Evolutionary conservation across 2,888 invertebrate species (phyloP), one percentile per base, ranked within the genome.

Genomic region (Scaptomyza flava): DNA sequence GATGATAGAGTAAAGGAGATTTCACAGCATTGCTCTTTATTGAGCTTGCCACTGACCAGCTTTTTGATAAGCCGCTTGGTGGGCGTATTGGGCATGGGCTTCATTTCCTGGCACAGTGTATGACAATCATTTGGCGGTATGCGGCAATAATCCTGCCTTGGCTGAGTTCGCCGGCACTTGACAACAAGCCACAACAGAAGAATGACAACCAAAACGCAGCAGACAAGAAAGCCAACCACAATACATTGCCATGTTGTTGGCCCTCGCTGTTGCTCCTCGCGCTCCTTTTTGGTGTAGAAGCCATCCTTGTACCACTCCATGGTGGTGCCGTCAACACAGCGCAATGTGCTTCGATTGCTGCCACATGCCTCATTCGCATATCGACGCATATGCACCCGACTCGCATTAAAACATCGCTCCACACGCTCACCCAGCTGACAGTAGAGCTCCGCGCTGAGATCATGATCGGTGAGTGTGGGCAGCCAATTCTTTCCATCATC

Each of bases 281-380:
- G 34, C n/a, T 58, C 74, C 57, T 91, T 81, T 20, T 87, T 81
- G 3, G 90, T 85, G 11, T 87, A 83, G 65, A 90, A 92, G 9
- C 82, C 74, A 0, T 88, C 90, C 12, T 89, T 75, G 36, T 89
- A 79, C 52, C 82, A 83, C 52, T 85, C 83, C 43, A 89, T 61
- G 8, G 84, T 87, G 48, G 74, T 73, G 65, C 89, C 89, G 23
- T 88, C 86, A 46, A 67, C 65, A 54, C 92, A 92, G 45, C 82
- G 86, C 20, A 91, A 45, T 0, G 80, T 77, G 0, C 72, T 87
- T 8, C 87, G 89, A 7, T 81, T 73, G 1, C 80, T 79, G 43
- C 87, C 89, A 48, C 92, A 92, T 0, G 91, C 90, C 53, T 91
- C 91, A 27, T 90, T 79, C 27, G 82, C 69, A 61, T 90, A 92